Conservation (phyloP, 1,140 invertebrate species). For the Cydia pomonella region DNA sequence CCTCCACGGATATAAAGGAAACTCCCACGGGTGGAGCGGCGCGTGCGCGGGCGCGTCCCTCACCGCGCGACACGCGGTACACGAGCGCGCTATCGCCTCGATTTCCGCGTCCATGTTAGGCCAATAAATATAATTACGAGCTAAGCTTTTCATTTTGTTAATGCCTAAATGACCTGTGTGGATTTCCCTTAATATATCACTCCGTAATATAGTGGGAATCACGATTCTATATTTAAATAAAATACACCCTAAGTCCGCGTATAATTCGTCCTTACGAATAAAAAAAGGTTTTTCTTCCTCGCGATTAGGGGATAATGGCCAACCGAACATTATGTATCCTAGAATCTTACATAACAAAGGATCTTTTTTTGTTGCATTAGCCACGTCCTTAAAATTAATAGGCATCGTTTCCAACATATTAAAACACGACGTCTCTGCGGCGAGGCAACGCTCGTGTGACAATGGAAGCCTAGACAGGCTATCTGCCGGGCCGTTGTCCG, state of each 20-base stretch:
- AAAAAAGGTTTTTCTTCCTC: slow-evolving; percentile 48
- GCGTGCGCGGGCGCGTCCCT: slow-evolving; percentile 46
- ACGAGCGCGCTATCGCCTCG: slow-evolving; percentile 44
- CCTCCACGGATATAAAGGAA: slow-evolving; percentile 49
- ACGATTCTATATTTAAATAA: slow-evolving; percentile 60
- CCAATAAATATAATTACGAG: slow-evolving; percentile 75
- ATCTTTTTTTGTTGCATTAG: slow-evolving; percentile 42
- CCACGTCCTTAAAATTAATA: slow-evolving; percentile 45
- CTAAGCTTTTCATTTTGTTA: slow-evolving; percentile 73
- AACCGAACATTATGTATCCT: slow-evolving; percentile 43
- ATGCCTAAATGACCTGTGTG: slow-evolving; percentile 72
- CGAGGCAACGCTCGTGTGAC: slow-evolving; percentile 17
- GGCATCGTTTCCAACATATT: slow-evolving; percentile 42
- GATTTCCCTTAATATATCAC: slow-evolving; percentile 60
- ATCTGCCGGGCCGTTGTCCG: slow-evolving; percentile 45
- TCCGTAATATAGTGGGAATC: slow-evolving; percentile 55
- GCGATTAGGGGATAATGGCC: slow-evolving; percentile 8
- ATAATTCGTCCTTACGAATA: slow-evolving; percentile 40
- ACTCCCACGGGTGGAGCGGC: slow-evolving; percentile 51
- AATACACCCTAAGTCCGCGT: slow-evolving; percentile 45
- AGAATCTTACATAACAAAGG: slow-evolving; percentile 42
- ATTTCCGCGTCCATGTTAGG: slow-evolving; percentile 70
- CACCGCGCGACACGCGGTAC: slow-evolving; percentile 44
- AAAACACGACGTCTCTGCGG: slow-evolving; percentile 23
- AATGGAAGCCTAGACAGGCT: slow-evolving; percentile 43